phyloP scores from a whole-genome alignment of 2,113 vertebrate species.

The Nycticebus coucang region DNA sequence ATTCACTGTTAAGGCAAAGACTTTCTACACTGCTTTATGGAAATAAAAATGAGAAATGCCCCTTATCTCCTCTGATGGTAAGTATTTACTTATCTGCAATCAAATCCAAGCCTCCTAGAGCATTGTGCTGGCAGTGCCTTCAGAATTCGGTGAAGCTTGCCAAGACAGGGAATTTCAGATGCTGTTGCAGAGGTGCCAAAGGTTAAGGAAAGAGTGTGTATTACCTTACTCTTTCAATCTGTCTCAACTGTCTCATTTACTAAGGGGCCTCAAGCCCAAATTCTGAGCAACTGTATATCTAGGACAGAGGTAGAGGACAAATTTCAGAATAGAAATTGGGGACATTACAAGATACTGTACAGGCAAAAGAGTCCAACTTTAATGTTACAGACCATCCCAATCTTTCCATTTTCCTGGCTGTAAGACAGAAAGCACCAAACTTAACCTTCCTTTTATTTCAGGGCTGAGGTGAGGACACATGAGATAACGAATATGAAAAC shows the following conservation, averaged over 20 bases:
- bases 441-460: neutral
- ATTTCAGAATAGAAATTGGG: neutral
- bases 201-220: neutral
- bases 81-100: conserved; percentile 14
- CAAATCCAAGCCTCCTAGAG: conserved; percentile 24
- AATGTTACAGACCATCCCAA: neutral
- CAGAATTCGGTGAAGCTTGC: neutral
- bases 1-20: neutral
- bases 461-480: neutral
- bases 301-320: conserved; percentile 61
- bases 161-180: conserved; percentile 48
- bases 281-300: conserved; percentile 42
- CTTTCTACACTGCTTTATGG: neutral
- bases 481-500: neutral
- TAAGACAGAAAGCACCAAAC: neutral
- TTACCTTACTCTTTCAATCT: conserved; percentile 5
- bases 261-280: conserved; percentile 1
- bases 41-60: neutral
- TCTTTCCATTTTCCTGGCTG: neutral
- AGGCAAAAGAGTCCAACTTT: neutral
- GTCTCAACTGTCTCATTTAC: neutral
- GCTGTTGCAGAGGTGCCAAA: neutral
- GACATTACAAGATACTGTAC: neutral
- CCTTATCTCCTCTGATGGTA: neutral
- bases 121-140: neutral